Base-by-base conservation (phyloP, 2,888 invertebrate species). In the Polietes domitor region DNA sequence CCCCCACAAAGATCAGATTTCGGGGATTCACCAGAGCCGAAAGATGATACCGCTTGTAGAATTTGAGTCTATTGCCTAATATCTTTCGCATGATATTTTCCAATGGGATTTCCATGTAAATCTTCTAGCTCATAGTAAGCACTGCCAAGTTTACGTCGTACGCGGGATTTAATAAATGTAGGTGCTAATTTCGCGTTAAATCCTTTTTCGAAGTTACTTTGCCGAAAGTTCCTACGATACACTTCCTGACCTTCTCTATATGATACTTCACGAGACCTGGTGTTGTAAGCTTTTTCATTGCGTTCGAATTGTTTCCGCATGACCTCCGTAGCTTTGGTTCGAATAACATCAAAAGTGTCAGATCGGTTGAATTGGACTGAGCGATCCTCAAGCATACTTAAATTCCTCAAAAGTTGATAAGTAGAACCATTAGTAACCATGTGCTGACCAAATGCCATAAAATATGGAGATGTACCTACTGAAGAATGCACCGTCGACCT, bases 71-170 rank as follows among this genome's bases (percentile, higher is more conserved):
- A 32, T 32, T 70, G 70, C 1, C 70, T 19, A 12, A 77, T 53
- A 41, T 77, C 77, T 15, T 77, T 77, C 0, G 77, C 70, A 47
- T 77, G 77, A 9, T 70, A 77, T 12, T 12, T 47, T 1, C 68
- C 76, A 4, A 76, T 10, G 1, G 41, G 2, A n/a, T 17, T 24
- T 12, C 70, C 70, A 6, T 41, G n/a, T 1, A 77, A 28, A 58
- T 77, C 77, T 15, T 77, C 70, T 0, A 70, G 43, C 10, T 77
- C 70, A 19, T 71, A 77, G 15, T 70, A 70, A 15, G 26, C 21
- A n/a, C 41, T 77, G 9, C 70, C 70, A 7, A 58, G 17, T 15
- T 70, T 77, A 0, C 28, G 26, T 17, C 70, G 58, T 12, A 77
- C 17, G 0, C 73, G 37, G 1, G 55, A 21, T 47, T 71, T 77